These are phyloP conservation scores for Botrylloides violaceus DNA, from an alignment of 23 tunicate genomes.

Conservation along the genomic window DNA sequence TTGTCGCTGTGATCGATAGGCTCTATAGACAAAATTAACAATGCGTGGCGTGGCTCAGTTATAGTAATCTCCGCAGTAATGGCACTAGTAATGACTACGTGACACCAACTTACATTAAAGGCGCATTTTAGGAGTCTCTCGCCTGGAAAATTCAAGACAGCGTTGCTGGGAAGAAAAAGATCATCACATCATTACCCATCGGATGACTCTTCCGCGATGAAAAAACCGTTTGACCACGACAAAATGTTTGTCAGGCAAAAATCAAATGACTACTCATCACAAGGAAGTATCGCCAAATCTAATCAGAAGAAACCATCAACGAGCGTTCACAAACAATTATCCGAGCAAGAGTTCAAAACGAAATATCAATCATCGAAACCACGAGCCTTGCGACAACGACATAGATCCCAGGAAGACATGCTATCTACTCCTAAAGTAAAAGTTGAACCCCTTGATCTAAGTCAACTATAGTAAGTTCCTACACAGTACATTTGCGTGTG, in stretches of 20 bases:
- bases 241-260: background rate
- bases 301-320: too few species aligned
- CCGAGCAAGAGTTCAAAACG: background rate
- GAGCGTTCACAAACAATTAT: background rate
- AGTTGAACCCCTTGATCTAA: conserved; percentile 20
- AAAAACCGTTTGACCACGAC: conserved; percentile 1
- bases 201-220: background rate
- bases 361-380: conserved; percentile 1
- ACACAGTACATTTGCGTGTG: background rate
- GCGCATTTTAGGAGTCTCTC: conserved; percentile 47
- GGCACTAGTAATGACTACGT: too few species aligned
- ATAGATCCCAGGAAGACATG: conserved; percentile 17
- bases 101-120: too few species aligned
- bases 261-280: background rate
- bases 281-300: background rate
- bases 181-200: background rate
- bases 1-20: too few species aligned
- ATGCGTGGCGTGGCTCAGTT: too few species aligned
- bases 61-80: too few species aligned
- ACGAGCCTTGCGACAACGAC: conserved; percentile 15
- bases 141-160: conserved; percentile 11
- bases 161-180: background rate
- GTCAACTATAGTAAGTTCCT: conserved; percentile 3
- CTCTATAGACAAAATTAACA: too few species aligned
- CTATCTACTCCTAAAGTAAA: background rate